A percentile compares a stretch with the other conserved stretches of the same genome.
phyloP scores from a whole-genome alignment of 2,113 vertebrate species.

The Microcebus lehilahytsara region DNA sequence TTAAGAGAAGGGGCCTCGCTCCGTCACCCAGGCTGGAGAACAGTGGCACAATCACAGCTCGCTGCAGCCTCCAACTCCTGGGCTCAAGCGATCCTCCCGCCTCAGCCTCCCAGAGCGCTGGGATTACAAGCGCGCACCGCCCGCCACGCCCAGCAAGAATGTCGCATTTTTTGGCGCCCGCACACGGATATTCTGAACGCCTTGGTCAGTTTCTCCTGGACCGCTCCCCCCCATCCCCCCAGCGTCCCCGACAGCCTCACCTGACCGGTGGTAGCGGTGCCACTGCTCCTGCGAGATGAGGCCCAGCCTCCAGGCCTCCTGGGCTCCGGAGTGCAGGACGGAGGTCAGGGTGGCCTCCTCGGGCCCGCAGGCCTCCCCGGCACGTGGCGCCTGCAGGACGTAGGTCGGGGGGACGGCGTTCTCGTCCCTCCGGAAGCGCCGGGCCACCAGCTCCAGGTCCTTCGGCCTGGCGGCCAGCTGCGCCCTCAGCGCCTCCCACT shows the following conservation, averaged over 20 bases:
- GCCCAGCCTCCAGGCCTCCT: constrained; percentile 79
- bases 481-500: constrained; percentile 84
- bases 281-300: constrained; percentile 82
- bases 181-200: too few species aligned
- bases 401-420: constrained; percentile 85
- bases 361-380: constrained; percentile 63
- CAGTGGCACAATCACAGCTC: neutral
- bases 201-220: neutral
- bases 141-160: too few species aligned
- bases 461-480: constrained; percentile 78
- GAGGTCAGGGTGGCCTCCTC: constrained; percentile 80
- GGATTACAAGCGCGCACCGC: neutral
- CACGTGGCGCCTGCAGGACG: constrained; percentile 82
- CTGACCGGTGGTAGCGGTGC: constrained; percentile 84
- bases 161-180: too few species aligned
- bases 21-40: too few species aligned
- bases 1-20: too few species aligned
- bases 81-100: neutral
- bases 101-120: neutral
- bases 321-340: constrained; percentile 79
- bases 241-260: constrained; percentile 55
- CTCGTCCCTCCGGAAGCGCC: constrained; percentile 84
- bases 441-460: constrained; percentile 78
- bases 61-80: neutral
- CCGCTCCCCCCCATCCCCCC: accelerated